These are phyloP conservation scores for Paralinhomoeus sp. DNA, from an alignment of 2,888 invertebrate species.

Conservation along the genomic window DNA sequence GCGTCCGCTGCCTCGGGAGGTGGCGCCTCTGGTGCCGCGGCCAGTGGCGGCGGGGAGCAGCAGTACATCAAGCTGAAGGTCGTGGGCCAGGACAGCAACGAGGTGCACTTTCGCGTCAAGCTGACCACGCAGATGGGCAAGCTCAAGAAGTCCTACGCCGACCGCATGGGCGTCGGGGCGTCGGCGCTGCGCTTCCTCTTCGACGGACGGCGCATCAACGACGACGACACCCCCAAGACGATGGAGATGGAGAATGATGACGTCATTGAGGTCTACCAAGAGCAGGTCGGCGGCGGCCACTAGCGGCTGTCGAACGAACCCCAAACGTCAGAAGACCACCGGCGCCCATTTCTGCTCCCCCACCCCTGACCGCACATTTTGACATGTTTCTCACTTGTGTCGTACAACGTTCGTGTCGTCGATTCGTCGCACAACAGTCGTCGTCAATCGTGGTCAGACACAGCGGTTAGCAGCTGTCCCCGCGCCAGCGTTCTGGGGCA, in stretches of 20 bases:
- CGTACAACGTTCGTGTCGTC: too few species aligned
- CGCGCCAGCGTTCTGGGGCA: too few species aligned
- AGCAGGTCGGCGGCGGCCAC: too few species aligned
- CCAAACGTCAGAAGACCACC: too few species aligned
- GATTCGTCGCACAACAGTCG: too few species aligned
- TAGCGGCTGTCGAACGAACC: too few species aligned
- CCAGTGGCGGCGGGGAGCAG: slow-evolving; percentile 31
- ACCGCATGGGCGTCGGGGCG: slow-evolving; percentile 43
- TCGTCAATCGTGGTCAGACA: too few species aligned
- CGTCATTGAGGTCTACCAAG: slow-evolving; percentile 40
- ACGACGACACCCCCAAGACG: slow-evolving; percentile 47
- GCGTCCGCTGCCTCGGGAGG: too few species aligned
- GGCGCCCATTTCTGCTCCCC: too few species aligned
- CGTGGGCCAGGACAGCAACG: slow-evolving; percentile 43
- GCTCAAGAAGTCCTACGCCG: slow-evolving; percentile 46
- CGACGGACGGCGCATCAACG: slow-evolving; percentile 45
- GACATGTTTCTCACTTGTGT: too few species aligned
- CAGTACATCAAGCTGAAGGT: slow-evolving; percentile 48
- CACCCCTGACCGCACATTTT: too few species aligned
- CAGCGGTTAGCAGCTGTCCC: too few species aligned
- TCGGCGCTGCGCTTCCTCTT: slow-evolving; percentile 44
- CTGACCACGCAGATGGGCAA: slow-evolving; percentile 48
- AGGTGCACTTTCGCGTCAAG: slow-evolving; percentile 49
- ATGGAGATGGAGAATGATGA: slow-evolving; percentile 47
- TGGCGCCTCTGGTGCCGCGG: not conserved